Conservation (phyloP, 2,113 vertebrate genomes). For the Alexandromys fortis region DNA sequence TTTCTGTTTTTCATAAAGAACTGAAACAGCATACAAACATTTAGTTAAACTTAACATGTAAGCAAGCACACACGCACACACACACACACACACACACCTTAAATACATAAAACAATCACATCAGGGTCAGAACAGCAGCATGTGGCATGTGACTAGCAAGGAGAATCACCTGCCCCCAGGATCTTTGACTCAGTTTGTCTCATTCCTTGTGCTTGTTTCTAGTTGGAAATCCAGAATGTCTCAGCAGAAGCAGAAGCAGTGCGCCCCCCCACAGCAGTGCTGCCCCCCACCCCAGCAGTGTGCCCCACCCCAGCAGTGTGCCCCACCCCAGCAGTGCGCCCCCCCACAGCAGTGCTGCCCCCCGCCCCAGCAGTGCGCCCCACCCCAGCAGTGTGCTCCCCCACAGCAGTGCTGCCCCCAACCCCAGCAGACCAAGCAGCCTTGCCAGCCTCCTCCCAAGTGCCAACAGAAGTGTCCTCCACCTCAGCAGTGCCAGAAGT, state of each 20-base stretch:
- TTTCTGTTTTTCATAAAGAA: background rate
- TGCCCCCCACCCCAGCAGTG: constrained; percentile 20
- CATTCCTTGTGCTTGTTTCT: constrained; percentile 23
- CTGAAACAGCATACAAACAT: background rate
- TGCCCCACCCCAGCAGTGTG: background rate
- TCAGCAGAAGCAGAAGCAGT: constrained; percentile 77
- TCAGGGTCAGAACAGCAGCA: background rate
- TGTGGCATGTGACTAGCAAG: background rate
- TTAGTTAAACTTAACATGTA: background rate
- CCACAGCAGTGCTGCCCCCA: constrained; percentile 35
- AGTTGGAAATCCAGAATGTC: constrained; percentile 69
- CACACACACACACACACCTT: background rate
- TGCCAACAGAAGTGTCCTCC: constrained; percentile 64
- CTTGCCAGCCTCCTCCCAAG: constrained; percentile 68
- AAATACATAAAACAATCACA: background rate
- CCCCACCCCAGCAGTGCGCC: constrained; percentile 29
- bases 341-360: constrained; percentile 13
- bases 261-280: background rate
- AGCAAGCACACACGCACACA: background rate
- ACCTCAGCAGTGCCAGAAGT: constrained; percentile 63
- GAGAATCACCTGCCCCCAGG: too few species aligned
- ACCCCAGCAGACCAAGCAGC: constrained; percentile 56
- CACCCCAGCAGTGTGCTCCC: fast-evolving
- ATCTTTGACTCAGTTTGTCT: fast-evolving
- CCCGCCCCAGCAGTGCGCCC: background rate